phyloP scores from a whole-genome alignment of 2,113 vertebrate species.

The Thalassarche chlororhynchos region DNA sequence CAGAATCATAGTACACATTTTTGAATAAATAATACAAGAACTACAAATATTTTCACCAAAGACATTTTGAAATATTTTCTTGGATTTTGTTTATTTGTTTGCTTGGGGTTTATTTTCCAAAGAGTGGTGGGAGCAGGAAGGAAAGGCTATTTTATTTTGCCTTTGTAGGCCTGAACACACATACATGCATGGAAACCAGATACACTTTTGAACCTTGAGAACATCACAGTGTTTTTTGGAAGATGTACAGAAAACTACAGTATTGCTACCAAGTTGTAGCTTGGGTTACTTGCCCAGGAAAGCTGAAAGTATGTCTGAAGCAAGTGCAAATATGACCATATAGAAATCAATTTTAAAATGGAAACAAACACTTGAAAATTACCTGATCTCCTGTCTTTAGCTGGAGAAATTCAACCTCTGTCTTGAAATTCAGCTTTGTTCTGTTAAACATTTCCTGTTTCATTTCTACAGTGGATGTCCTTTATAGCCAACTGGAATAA shows the following conservation, averaged over 20 bases:
- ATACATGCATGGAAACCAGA: background rate
- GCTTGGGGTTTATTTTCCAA: background rate
- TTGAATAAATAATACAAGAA: background rate
- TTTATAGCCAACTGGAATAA: background rate
- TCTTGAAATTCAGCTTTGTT: background rate
- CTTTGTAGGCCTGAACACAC: background rate
- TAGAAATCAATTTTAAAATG: background rate
- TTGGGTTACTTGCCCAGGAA: background rate
- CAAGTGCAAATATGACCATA: background rate
- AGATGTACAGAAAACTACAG: background rate
- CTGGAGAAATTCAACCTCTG: background rate
- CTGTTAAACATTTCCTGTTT: background rate
- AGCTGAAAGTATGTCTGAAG: background rate
- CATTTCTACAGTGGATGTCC: background rate
- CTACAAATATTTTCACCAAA: background rate
- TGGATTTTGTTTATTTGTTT: background rate
- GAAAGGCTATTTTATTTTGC: background rate
- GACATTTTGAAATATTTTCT: background rate
- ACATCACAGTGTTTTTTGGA: background rate
- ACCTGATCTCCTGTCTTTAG: background rate
- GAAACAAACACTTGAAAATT: background rate
- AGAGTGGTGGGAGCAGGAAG: background rate
- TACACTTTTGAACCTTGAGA: background rate
- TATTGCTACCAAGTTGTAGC: background rate
- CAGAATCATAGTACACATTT: background rate